These are phyloP conservation scores for Dastarcus helophoroides DNA, from an alignment of 2,888 invertebrate genomes.

Conservation along the genomic window DNA sequence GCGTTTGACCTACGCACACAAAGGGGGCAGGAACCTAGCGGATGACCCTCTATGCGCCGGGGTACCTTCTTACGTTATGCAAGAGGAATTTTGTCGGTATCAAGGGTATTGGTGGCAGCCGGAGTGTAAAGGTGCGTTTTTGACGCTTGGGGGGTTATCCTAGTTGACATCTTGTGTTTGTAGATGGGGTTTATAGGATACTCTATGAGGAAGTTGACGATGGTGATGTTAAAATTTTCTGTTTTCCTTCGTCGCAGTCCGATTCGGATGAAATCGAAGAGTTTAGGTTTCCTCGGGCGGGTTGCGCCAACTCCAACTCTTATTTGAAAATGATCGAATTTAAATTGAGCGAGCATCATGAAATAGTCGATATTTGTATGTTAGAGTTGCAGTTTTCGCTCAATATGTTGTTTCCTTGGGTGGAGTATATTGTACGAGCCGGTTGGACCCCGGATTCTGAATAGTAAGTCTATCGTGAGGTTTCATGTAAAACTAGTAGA, in stretches of 20 bases:
- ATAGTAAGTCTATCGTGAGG: constrained; percentile 50
- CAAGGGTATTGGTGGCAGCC: constrained; percentile 99
- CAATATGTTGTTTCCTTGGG: constrained; percentile 78
- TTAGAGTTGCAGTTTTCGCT: constrained; percentile 65
- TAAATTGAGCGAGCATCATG: constrained; percentile 49
- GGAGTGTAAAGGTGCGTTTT: constrained; percentile 52
- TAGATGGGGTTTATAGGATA: constrained; percentile 68
- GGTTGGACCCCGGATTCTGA: constrained; percentile 92
- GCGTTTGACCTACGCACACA: constrained; percentile 58
- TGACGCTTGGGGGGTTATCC: too few relatives aligned
- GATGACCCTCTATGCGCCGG: constrained; percentile 86
- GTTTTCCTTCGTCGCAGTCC: constrained; percentile 74
- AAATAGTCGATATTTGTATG: constrained; percentile 64
- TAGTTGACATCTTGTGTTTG: constrained; percentile 21
- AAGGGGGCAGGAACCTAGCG: constrained; percentile 53
- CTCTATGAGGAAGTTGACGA: constrained; percentile 82
- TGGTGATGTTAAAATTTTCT: constrained; percentile 82
- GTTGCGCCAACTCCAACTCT: constrained; percentile 83
- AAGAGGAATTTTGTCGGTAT: constrained; percentile 94
- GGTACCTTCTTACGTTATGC: constrained; percentile 95
- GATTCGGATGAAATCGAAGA: constrained; percentile 74
- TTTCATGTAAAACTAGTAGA: constrained; percentile 6
- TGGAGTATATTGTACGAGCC: constrained; percentile 89
- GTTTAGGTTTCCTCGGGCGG: constrained; percentile 79
- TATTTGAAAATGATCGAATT: constrained; percentile 78